Evolutionary conservation across 2,888 invertebrate genomes (phyloP), one percentile per base, ranked within the genome.

Genomic region (Drosophila suboccidentalis): DNA sequence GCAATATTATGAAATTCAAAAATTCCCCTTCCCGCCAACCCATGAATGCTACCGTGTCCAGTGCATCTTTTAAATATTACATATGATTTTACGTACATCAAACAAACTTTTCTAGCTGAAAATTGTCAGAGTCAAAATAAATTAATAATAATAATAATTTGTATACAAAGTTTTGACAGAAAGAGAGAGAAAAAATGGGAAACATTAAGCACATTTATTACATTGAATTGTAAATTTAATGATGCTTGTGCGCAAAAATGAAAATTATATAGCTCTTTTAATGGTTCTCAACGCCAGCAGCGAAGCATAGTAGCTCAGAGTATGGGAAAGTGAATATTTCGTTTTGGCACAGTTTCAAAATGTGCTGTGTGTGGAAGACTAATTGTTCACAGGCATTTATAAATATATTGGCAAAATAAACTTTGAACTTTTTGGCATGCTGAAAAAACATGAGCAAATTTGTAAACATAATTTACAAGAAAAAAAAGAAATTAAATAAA

Each of bases 291-390:
- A 38, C 36, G 69, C 43, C 39, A 39, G 53, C 62, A 78, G 22
- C 71, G 57, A 69, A 59, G 41, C 66, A 63, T 62, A 26, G 61
- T 62, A 26, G 29, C 59, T 60, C 38, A 49, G 49, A 66, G 39
- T 10, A 38, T 41, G 46, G 36, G 62, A 60, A 74, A 50, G 51
- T 44, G 36, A 55, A 43, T 43, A 34, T 66, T 47, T 36, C 46
- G 11, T 43, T 71, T 83, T 81, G 87, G 87, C 81, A 82, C 65
- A 22, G 17, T 44, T 69, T 75, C 83, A 86, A 69, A 66, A 62
- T 38, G 11, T 13, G 51, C 19, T 53, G 17, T 13, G n/a, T n/a
- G 36, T 11, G 17, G 5, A 39, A 62, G 32, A 51, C 58, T 38
- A 57, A 73, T 61, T 62, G 50, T 49, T 70, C 32, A 44, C 53